Conservation (phyloP, 2,113 vertebrate genomes). For the Baryphthengus martii region DNA sequence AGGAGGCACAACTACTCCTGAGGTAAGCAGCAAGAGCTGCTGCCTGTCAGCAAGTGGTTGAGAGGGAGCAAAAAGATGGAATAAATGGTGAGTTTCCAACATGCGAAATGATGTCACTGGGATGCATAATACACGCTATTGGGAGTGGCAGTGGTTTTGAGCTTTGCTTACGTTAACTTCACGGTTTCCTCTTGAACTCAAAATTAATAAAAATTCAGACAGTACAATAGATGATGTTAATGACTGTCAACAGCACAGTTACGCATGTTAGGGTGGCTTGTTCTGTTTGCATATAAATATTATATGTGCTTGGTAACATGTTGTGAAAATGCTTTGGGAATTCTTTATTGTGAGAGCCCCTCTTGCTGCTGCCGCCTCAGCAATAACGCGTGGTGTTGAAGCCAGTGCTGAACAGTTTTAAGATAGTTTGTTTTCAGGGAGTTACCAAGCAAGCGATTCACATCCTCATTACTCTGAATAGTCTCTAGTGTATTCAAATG, state of each 20-base stretch:
- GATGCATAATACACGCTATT: background rate
- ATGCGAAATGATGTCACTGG: background rate
- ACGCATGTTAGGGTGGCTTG: background rate
- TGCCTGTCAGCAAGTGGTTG: background rate
- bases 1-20: background rate
- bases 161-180: background rate
- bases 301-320: background rate
- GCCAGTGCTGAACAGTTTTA: background rate
- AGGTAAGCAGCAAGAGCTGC: background rate
- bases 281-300: background rate
- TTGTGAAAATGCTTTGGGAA: background rate
- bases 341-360: background rate
- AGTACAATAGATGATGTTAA: background rate
- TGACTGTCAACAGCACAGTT: background rate
- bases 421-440: background rate
- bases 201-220: background rate
- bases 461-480: background rate
- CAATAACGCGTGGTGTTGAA: background rate
- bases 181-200: background rate
- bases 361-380: background rate
- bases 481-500: background rate
- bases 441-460: background rate
- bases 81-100: background rate
- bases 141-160: background rate
- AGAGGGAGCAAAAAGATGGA: background rate